A percentile compares a stretch with the other conserved stretches of the same genome.
phyloP scores from a whole-genome alignment of 2,888 invertebrate genomes.

The Spicauda simplicius region DNA sequence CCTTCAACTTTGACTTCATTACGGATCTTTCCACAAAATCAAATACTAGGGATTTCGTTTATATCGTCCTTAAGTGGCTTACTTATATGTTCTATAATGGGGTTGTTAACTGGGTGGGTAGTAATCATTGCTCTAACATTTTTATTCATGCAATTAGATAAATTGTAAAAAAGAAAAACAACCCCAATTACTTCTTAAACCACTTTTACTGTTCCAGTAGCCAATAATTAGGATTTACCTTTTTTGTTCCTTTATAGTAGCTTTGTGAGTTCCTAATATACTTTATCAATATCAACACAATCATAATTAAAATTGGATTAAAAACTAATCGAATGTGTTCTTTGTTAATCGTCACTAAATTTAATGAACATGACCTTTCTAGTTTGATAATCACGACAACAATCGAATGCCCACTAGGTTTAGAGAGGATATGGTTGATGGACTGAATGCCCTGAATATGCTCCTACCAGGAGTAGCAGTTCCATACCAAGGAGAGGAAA shows the following conservation, averaged over 20 bases:
- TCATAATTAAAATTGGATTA: conserved; percentile 30
- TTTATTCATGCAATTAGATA: no score
- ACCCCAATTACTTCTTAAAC: no score
- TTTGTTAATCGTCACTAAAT: neutral
- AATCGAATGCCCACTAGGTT: conserved; percentile 86
- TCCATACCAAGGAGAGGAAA: conserved; percentile 94
- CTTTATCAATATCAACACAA: neutral
- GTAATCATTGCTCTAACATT: conserved; percentile 45
- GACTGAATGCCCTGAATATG: conserved; percentile 88
- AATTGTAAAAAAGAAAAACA: no score
- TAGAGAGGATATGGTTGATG: conserved; percentile 87
- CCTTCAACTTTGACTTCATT: conserved; percentile 88
- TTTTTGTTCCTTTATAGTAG: no score
- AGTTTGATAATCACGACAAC: conserved; percentile 90
- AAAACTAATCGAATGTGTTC: neutral
- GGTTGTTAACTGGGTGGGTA: conserved; percentile 88
- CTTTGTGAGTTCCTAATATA: neutral
- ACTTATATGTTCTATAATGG: conserved; percentile 83
- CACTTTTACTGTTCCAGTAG: no score
- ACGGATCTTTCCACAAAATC: conserved; percentile 72
- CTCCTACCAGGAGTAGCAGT: conserved; percentile 91
- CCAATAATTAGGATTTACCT: no score
- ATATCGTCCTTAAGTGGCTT: conserved; percentile 84
- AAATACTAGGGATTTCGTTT: conserved; percentile 75
- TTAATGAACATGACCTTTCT: conserved; percentile 35